Evolutionary conservation across 2,797 vertebrate genomes (phyloP).

Genomic region (Chiloscyllium punctatum): DNA sequence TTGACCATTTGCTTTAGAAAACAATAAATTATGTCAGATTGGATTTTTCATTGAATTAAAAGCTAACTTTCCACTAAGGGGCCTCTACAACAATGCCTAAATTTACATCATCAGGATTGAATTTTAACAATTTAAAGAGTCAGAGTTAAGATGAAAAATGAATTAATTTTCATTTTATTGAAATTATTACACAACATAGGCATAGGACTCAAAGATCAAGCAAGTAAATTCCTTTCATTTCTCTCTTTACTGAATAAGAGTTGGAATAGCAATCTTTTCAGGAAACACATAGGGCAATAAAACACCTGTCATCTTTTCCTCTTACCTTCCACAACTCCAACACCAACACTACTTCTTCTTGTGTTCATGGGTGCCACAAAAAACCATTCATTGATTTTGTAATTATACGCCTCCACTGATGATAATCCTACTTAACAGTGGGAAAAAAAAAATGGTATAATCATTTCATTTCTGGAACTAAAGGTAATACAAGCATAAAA

Average conservation of each 20-base stretch:
- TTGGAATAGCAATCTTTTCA: not conserved
- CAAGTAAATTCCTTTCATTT: too few relatives aligned
- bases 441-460: slow-evolving; percentile 45
- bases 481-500: not conserved
- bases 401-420: slow-evolving; percentile 83
- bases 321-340: slow-evolving; percentile 88
- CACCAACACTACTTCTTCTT: slow-evolving; percentile 89
- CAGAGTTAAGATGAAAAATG: not conserved
- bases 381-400: slow-evolving; percentile 86
- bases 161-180: not conserved
- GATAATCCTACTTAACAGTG: slow-evolving; percentile 71
- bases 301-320: not conserved
- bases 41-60: not conserved
- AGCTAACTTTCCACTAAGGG: not conserved
- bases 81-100: not conserved
- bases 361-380: slow-evolving; percentile 94
- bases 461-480: slow-evolving; percentile 1
- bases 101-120: not conserved
- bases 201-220: not conserved
- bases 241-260: not conserved
- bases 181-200: not conserved
- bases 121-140: not conserved
- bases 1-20: not conserved
- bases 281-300: not conserved
- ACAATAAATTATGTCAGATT: not conserved